Conservation (phyloP, 2,113 vertebrate genomes). For the Stercorarius parasiticus region DNA sequence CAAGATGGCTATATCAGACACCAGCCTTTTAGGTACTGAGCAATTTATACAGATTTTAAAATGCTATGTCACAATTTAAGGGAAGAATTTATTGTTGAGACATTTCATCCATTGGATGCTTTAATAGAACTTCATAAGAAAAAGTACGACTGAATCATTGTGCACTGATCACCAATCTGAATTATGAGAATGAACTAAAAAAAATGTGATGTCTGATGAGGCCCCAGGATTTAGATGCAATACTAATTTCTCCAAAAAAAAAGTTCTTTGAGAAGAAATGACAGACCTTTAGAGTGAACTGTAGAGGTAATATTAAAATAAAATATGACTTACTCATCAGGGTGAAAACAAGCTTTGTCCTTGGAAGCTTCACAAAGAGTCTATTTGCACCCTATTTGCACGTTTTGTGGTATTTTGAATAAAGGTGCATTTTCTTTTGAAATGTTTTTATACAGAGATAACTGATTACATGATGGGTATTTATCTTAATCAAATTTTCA, state of each 20-base stretch:
- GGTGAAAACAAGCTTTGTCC: not conserved
- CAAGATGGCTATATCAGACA: not conserved
- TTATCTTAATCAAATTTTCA: not conserved
- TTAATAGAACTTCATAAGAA: not conserved
- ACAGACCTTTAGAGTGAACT: not conserved
- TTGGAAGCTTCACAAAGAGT: not conserved
- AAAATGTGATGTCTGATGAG: not conserved
- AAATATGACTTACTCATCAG: not conserved
- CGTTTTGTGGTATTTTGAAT: not conserved
- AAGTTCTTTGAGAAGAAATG: not conserved
- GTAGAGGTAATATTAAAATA: not conserved
- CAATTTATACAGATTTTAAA: not conserved
- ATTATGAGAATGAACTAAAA: not conserved
- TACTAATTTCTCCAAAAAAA: not conserved
- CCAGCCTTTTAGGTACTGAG: not conserved
- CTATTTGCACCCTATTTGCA: not conserved
- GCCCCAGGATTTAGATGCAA: not conserved
- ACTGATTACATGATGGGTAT: not conserved
- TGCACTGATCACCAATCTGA: not conserved
- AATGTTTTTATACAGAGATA: not conserved
- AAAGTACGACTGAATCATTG: rapidly evolving
- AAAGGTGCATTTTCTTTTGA: not conserved
- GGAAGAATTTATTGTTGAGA: not conserved
- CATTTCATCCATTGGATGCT: not conserved
- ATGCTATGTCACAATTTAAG: not conserved